Conservation (phyloP, 1,140 invertebrate genomes). For the Neuroterus valhalla region DNA sequence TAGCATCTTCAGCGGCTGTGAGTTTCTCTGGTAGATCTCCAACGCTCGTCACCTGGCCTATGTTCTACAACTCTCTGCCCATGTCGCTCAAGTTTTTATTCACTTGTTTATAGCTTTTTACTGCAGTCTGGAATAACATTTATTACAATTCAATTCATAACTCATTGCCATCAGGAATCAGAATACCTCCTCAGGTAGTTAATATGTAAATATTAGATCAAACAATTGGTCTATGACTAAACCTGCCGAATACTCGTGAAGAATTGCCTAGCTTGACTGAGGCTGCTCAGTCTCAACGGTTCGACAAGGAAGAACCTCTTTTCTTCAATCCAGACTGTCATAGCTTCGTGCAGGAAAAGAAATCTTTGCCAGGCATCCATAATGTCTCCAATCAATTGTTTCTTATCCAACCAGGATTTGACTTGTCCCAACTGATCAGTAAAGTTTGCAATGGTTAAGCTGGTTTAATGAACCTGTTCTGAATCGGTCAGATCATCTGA, state of each 20-base stretch:
- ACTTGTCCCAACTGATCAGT: conserved; percentile 87
- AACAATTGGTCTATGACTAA: too few species aligned
- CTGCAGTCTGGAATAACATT: conserved; percentile 81
- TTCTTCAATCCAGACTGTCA: conserved; percentile 89
- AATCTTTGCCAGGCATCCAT: conserved; percentile 92
- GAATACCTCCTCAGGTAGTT: too few species aligned
- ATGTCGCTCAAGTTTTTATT: conserved; percentile 93
- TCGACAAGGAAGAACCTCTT: conserved; percentile 86
- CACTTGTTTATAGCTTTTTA: conserved; percentile 92
- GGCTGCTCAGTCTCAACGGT: conserved; percentile 84
- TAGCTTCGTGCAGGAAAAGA: conserved; percentile 86
- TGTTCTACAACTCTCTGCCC: conserved; percentile 90
- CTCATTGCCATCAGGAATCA: too few species aligned
- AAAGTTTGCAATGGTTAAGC: conserved; percentile 82
- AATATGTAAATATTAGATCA: too few species aligned
- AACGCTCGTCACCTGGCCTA: conserved; percentile 87
- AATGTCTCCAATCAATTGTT: conserved; percentile 88
- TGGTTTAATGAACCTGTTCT: conserved; percentile 87
- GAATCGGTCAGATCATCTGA: conserved; percentile 87
- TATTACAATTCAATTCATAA: too few species aligned
- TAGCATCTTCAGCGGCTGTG: conserved; percentile 88
- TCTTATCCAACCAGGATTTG: conserved; percentile 85
- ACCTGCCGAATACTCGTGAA: conserved; percentile 91
- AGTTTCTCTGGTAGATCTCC: conserved; percentile 89
- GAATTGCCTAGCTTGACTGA: conserved; percentile 87